Evolutionary conservation across 2,888 invertebrate genomes (phyloP), one percentile per base, ranked within the genome.

Genomic region (Phyto melanocephala): DNA sequence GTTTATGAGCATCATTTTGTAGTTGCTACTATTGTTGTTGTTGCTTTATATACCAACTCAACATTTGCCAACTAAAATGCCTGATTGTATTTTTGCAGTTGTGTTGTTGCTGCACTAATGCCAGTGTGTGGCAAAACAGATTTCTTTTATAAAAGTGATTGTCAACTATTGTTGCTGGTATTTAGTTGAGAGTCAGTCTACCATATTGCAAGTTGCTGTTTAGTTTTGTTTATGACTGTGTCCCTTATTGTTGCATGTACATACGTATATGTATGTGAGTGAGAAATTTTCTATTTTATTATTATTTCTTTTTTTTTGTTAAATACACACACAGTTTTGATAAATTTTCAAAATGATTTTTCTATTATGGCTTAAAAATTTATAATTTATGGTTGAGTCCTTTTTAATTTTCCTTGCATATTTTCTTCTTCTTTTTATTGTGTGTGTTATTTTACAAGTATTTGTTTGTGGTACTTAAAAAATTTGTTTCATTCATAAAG

Each of bases 1-100:
- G 88, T 91, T 91, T 91, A 91, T 91, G 91, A 88, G 88, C 50
- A 76, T 62, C 79, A 71, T 65, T 75, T 79, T 82, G 72, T 72
- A 45, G 54, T 70, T 63, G 56, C 28, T 65, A 45, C n/a, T 45
- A 8, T 47, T 33, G 24, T 42, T 35, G 88, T 88, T 88, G 87
- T 88, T 42, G 33, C 63, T 88, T 84, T 85, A 85, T 84, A 45
- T 40, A 54, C 82, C 52, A 17, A 56, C 54, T 63, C 22, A 60
- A 60, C 50, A 37, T 28, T 78, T 37, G 58, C 45, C 40, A 58
- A 45, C 45, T 52, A 37, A n/a, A 24, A 24, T 40, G 56, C 28
- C 17, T 13, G 68, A 13, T 33, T 50, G 56, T 56, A n/a, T 52
- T 15, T 52, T 17, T 63, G 45, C 56, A 20, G 33, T 63, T 77